Evolutionary conservation across 1,140 invertebrate species (phyloP).

Genomic region (Idris sp.): DNA sequence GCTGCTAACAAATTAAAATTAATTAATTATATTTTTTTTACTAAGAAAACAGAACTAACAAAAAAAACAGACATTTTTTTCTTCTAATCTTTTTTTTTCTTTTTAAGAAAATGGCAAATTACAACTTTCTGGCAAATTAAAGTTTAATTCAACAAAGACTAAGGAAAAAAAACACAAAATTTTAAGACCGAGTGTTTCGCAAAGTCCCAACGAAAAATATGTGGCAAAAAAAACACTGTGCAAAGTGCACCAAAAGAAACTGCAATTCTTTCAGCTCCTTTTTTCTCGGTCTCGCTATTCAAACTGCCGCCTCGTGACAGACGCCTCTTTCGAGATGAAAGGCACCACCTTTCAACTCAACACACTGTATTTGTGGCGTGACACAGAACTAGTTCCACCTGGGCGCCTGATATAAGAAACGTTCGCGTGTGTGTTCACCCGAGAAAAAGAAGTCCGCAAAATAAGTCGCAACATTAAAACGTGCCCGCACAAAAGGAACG

Average conservation of each 20-base stretch:
- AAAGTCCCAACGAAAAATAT: conserved; percentile 42
- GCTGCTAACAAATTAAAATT: too few species aligned
- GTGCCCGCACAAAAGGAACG: conserved; percentile 22
- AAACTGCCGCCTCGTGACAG: conserved; percentile 31
- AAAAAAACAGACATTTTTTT: too few species aligned
- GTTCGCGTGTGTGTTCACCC: conserved; percentile 51
- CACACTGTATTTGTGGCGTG: conserved; percentile 53
- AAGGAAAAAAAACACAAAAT: too few species aligned
- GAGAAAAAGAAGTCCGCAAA: conserved; percentile 46
- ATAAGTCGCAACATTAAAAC: conserved; percentile 55
- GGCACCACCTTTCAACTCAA: conserved; percentile 51
- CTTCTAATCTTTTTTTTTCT: too few species aligned
- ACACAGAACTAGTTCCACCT: conserved; percentile 57
- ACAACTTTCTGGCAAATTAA: too few species aligned
- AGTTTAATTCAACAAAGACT: background rate
- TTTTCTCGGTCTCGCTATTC: conserved; percentile 48
- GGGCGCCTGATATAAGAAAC: conserved; percentile 47
- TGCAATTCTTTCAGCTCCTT: conserved; percentile 56
- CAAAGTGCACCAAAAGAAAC: conserved; percentile 47
- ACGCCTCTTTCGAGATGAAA: conserved; percentile 56
- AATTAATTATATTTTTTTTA: too few species aligned
- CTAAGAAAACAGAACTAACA: too few species aligned
- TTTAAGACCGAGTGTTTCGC: conserved; percentile 14
- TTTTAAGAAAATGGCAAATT: too few species aligned
- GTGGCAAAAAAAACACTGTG: conserved; percentile 36